A percentile compares a stretch with the other conserved stretches of the same genome.
Conservation (phyloP, 2,797 vertebrate genomes). For the Phrynocephalus vlangalii region DNA sequence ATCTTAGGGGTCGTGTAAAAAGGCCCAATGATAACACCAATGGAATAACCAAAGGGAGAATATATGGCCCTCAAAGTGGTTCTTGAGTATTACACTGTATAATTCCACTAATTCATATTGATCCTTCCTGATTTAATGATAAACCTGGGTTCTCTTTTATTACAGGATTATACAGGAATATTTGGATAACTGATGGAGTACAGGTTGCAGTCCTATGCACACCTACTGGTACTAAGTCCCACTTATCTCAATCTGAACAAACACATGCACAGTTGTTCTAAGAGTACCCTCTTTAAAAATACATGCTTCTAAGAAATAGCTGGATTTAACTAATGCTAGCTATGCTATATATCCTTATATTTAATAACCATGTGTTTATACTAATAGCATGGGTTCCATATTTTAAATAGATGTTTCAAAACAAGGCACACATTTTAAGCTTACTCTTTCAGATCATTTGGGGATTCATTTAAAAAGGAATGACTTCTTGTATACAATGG, state of each 20-base stretch:
- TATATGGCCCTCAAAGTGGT: not conserved
- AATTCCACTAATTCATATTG: not conserved
- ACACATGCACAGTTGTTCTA: not conserved
- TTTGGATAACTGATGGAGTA: not conserved
- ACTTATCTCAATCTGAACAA: not conserved
- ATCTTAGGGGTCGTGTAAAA: too few relatives aligned
- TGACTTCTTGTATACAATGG: slow-evolving; percentile 43
- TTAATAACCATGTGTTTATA: too few relatives aligned
- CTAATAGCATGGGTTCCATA: slow-evolving; percentile 4
- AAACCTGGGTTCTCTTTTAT: not conserved
- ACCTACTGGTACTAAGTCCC: not conserved
- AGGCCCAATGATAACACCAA: not conserved
- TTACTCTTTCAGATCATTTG: slow-evolving; percentile 49
- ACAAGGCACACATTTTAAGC: slow-evolving; percentile 75
- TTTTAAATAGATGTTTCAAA: slow-evolving; percentile 56
- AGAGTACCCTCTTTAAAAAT: not conserved
- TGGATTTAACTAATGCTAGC: not conserved
- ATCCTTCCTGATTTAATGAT: slow-evolving; percentile 16
- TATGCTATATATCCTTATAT: not conserved
- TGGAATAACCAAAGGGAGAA: not conserved
- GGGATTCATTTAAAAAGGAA: slow-evolving; percentile 49
- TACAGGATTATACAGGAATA: not conserved
- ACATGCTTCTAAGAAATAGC: not conserved
- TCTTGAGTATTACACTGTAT: not conserved
- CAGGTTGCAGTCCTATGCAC: not conserved